Percentiles rank a stretch among this genome's conserved stretches.
These are phyloP conservation scores for Chrysomela aeneicollis DNA, from an alignment of 2,888 invertebrate species.

Conservation along the genomic window DNA sequence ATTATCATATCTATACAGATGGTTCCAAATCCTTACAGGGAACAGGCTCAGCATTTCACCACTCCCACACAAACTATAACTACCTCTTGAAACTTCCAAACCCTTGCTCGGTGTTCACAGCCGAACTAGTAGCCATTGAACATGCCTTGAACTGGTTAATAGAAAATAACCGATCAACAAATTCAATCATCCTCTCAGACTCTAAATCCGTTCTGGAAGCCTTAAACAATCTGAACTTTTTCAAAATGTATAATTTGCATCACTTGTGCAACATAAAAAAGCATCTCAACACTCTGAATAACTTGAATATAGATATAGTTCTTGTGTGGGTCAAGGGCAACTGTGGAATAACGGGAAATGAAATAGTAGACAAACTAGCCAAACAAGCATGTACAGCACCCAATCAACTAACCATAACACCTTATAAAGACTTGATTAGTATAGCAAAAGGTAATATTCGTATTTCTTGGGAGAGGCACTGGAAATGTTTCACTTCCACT, in stretches of 20 bases:
- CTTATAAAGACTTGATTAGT: neutral
- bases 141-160: too few species aligned
- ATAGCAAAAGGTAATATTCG: neutral
- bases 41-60: slow-evolving; percentile 1
- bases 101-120: neutral
- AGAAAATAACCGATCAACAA: too few species aligned
- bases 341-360: neutral
- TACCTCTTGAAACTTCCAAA: neutral
- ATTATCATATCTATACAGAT: neutral
- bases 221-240: neutral
- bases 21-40: slow-evolving; percentile 7
- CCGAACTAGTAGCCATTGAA: neutral
- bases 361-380: neutral
- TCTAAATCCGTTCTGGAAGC: neutral
- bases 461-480: neutral
- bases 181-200: neutral
- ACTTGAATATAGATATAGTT: neutral
- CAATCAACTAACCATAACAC: too few species aligned
- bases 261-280: slow-evolving; percentile 1
- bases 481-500: neutral
- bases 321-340: neutral
- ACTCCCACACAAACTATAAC: slow-evolving; percentile 1
- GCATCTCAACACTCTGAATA: neutral
- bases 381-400: neutral
- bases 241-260: neutral